Evolutionary conservation across 2,888 invertebrate genomes (phyloP).

Genomic region (Micropterix aruncella): DNA sequence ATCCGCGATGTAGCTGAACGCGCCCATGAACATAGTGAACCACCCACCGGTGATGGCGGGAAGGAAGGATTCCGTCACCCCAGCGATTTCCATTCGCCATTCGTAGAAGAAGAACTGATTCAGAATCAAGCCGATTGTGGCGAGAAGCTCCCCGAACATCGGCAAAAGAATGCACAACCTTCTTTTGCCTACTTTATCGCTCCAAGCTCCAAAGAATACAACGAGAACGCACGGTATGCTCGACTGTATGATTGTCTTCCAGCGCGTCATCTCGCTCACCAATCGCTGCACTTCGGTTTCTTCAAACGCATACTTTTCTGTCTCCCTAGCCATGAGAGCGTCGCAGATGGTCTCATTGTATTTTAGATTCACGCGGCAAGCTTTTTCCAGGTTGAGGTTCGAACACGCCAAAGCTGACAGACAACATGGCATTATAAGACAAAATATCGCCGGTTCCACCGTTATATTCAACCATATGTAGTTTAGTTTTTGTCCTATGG

Average conservation of each 20-base stretch:
- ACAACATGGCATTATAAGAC: no score
- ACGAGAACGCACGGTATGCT: conserved; percentile 38
- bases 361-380: no score
- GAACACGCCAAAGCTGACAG: no score
- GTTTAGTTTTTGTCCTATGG: no score
- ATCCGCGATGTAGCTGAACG: conserved; percentile 48
- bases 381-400: no score
- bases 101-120: conserved; percentile 39
- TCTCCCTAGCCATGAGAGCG: no score
- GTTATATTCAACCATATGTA: no score
- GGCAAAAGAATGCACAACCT: conserved; percentile 43
- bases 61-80: conserved; percentile 36
- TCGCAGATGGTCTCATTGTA: no score
- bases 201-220: conserved; percentile 45
- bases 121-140: conserved; percentile 31
- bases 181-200: conserved; percentile 38
- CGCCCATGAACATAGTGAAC: conserved; percentile 39
- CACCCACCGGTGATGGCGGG: conserved; percentile 39
- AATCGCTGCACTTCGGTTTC: conserved; percentile 44
- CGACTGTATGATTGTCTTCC: conserved; percentile 39
- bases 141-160: conserved; percentile 35
- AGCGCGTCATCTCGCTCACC: conserved; percentile 37
- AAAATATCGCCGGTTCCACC: no score
- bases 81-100: conserved; percentile 34
- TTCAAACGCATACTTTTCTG: no score